Conservation (phyloP, 2,797 vertebrate species). For the Hemibagrus guttatus region DNA sequence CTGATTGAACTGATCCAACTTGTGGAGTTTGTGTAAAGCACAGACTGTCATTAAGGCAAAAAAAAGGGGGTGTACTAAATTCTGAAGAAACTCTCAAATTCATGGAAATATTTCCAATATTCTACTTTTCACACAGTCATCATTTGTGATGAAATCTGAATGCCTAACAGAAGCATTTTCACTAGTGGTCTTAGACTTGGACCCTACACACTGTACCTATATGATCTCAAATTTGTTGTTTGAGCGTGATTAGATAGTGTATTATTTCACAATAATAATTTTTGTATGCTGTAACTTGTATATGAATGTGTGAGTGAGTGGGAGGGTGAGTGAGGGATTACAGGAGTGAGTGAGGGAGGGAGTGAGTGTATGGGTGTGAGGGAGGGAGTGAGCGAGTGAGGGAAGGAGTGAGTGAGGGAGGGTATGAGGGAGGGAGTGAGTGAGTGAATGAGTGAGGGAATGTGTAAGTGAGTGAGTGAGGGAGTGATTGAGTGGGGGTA, state of each 20-base stretch:
- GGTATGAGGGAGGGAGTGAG: too few relatives aligned
- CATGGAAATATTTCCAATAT: background rate
- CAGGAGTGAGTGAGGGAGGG: too few relatives aligned
- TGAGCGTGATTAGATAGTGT: background rate
- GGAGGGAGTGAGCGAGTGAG: too few relatives aligned
- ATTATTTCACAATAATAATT: conserved; percentile 1
- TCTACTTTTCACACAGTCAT: background rate
- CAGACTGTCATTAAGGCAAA: background rate
- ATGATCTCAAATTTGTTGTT: background rate
- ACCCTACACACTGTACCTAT: background rate
- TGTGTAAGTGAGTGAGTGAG: background rate
- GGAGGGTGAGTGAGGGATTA: background rate
- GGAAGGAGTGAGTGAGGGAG: too few relatives aligned
- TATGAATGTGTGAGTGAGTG: background rate
- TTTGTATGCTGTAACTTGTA: background rate
- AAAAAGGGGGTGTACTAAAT: background rate
- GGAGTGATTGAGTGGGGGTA: too few relatives aligned
- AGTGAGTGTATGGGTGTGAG: too few relatives aligned
- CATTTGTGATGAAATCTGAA: background rate
- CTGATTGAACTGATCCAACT: background rate
- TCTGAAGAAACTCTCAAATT: background rate
- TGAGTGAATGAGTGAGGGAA: too few relatives aligned
- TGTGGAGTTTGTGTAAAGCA: background rate
- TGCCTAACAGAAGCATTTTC: background rate
- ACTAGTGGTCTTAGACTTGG: background rate